phyloP scores from a whole-genome alignment of 2,113 vertebrate genomes.

The Ictalurus punctatus region DNA sequence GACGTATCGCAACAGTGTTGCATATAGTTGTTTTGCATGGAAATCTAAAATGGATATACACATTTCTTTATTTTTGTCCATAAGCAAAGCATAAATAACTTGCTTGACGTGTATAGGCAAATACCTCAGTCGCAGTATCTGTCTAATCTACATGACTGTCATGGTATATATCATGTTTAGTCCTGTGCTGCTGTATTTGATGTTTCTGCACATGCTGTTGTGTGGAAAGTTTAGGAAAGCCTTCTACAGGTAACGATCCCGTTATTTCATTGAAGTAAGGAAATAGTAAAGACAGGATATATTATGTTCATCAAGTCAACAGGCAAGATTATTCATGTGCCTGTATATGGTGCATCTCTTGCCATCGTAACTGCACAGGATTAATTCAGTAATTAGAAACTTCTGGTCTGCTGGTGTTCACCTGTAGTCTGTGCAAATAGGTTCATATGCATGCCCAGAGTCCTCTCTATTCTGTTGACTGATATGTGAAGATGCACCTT shows the following conservation, averaged over 20 bases:
- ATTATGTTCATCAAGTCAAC: not conserved
- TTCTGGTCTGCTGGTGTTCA: not conserved
- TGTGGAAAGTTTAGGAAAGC: not conserved
- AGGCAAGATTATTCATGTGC: not conserved
- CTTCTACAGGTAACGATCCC: not conserved
- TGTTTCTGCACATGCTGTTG: not conserved
- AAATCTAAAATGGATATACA: not conserved
- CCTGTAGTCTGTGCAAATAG: not conserved
- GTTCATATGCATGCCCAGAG: not conserved
- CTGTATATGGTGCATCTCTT: not conserved
- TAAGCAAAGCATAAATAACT: not conserved
- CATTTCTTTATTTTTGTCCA: not conserved
- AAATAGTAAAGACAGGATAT: not conserved
- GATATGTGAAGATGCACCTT: slow-evolving; percentile 3
- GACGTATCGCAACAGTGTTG: too few species aligned
- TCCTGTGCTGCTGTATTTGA: slow-evolving; percentile 4
- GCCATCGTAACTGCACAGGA: not conserved
- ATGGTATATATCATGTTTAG: not conserved
- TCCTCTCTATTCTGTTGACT: slow-evolving; percentile 23
- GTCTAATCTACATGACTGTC: not conserved
- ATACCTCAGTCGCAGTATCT: not conserved
- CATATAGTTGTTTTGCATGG: not conserved
- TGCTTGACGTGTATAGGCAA: not conserved
- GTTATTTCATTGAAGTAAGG: not conserved
- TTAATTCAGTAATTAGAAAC: not conserved